A percentile compares a stretch with the other conserved stretches of the same genome.
These are phyloP conservation scores for Phrynosoma platyrhinos DNA, from an alignment of 2,113 vertebrate genomes.

Conservation along the genomic window DNA sequence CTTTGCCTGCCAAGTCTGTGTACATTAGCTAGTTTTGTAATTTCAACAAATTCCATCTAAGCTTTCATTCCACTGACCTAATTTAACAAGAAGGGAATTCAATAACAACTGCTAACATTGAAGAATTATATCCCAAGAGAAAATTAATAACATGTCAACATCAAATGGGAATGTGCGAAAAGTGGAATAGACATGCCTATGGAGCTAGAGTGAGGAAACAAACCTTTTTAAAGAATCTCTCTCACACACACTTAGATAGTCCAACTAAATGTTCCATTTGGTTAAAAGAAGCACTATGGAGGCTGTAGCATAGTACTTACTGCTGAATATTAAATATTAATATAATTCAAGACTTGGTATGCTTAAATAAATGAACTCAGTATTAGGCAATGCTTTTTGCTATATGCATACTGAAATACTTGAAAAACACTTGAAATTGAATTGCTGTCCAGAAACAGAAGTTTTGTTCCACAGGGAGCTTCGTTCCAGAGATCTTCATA, in stretches of 20 bases:
- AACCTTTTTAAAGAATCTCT: background rate
- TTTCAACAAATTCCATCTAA: constrained; percentile 65
- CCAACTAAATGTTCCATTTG: background rate
- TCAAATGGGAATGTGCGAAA: constrained; percentile 66
- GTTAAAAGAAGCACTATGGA: background rate
- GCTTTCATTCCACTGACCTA: constrained; percentile 63
- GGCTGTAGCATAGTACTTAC: background rate
- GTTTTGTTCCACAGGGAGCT: background rate
- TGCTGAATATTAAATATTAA: background rate
- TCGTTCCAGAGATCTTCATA: background rate
- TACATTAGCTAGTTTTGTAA: constrained; percentile 62
- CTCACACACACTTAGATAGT: background rate
- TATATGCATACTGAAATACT: too few species aligned
- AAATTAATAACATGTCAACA: constrained; percentile 58
- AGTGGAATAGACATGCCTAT: constrained; percentile 50
- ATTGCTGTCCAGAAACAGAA: background rate
- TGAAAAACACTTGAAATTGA: too few species aligned
- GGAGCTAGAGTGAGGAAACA: background rate
- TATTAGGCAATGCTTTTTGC: too few species aligned
- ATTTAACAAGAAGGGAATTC: constrained; percentile 70
- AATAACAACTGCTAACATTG: constrained; percentile 61
- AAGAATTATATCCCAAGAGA: constrained; percentile 65
- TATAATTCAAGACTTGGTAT: background rate
- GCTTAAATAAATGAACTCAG: background rate
- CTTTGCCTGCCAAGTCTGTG: constrained; percentile 45